Percentiles rank a stretch among this genome's conserved stretches.
Evolutionary conservation across 2,888 invertebrate genomes (phyloP).

Genomic region (Papilio protenor): DNA sequence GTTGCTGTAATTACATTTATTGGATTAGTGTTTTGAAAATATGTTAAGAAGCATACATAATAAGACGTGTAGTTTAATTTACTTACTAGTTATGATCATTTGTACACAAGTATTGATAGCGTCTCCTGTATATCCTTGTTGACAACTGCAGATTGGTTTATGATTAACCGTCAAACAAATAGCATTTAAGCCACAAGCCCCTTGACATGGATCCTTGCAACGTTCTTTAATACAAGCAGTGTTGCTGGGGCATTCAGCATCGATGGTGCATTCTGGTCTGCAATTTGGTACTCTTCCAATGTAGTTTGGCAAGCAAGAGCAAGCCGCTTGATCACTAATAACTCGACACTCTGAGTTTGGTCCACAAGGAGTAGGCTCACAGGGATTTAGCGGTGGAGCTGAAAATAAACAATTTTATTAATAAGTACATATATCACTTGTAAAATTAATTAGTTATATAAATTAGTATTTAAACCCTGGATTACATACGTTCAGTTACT

Average conservation of each 20-base stretch:
- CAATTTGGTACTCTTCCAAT: slow-evolving; percentile 94
- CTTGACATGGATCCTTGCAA: slow-evolving; percentile 93
- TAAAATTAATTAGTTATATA: slow-evolving; percentile 4
- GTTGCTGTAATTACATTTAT: slow-evolving; percentile 59
- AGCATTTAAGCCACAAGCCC: slow-evolving; percentile 90
- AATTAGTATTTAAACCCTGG: neutral
- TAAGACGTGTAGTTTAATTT: slow-evolving; percentile 18
- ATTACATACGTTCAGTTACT: slow-evolving; percentile 66
- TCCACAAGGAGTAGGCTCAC: slow-evolving; percentile 93
- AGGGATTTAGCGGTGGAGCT: slow-evolving; percentile 87
- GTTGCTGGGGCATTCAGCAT: slow-evolving; percentile 91
- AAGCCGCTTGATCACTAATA: slow-evolving; percentile 92
- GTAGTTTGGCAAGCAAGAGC: slow-evolving; percentile 91
- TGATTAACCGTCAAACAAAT: slow-evolving; percentile 94
- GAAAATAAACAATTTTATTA: slow-evolving; percentile 49
- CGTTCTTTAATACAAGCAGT: slow-evolving; percentile 92
- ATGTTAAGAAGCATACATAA: neutral
- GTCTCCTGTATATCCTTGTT: slow-evolving; percentile 92
- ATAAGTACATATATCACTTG: neutral
- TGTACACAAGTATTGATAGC: slow-evolving; percentile 87
- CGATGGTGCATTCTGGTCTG: slow-evolving; percentile 91
- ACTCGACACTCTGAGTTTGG: slow-evolving; percentile 92
- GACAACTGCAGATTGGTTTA: slow-evolving; percentile 91
- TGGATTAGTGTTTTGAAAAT: neutral
- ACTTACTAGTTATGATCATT: slow-evolving; percentile 78